These are phyloP conservation scores for Eulacestoma nigropectus DNA, from an alignment of 2,113 vertebrate genomes.

Conservation along the genomic window DNA sequence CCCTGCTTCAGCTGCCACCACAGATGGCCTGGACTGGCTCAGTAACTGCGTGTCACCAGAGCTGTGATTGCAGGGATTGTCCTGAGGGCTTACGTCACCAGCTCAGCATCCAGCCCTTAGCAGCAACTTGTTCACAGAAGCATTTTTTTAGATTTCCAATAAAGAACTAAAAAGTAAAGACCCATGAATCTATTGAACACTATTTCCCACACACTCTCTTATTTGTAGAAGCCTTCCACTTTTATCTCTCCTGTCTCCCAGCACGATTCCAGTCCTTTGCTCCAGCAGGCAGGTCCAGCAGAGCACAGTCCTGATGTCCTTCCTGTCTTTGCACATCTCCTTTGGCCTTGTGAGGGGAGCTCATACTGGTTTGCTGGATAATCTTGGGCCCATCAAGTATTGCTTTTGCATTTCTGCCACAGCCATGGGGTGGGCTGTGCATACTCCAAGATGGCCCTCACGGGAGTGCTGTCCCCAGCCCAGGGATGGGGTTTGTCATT, in stretches of 20 bases:
- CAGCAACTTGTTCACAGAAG: not conserved
- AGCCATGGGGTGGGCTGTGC: not conserved
- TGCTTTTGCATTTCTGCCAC: not conserved
- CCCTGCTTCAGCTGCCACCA: constrained; percentile 16
- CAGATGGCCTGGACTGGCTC: not conserved
- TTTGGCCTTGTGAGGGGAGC: not conserved
- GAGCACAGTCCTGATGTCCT: not conserved
- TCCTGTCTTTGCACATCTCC: not conserved
- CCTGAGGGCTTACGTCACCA: not conserved
- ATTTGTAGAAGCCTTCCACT: not conserved
- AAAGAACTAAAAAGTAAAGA: not conserved
- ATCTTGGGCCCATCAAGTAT: not conserved
- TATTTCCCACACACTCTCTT: fast-evolving
- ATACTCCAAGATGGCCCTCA: fast-evolving
- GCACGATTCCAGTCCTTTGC: not conserved
- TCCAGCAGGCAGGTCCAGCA: not conserved
- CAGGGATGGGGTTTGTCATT: not conserved
- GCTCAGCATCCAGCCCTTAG: not conserved
- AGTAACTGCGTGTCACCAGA: not conserved
- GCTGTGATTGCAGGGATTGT: not conserved
- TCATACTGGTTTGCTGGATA: not conserved
- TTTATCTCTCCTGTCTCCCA: not conserved
- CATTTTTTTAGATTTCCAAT: not conserved
- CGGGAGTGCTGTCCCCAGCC: not conserved
- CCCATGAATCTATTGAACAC: not conserved